Conservation (phyloP, 2,113 vertebrate genomes). For the Lontra canadensis region DNA sequence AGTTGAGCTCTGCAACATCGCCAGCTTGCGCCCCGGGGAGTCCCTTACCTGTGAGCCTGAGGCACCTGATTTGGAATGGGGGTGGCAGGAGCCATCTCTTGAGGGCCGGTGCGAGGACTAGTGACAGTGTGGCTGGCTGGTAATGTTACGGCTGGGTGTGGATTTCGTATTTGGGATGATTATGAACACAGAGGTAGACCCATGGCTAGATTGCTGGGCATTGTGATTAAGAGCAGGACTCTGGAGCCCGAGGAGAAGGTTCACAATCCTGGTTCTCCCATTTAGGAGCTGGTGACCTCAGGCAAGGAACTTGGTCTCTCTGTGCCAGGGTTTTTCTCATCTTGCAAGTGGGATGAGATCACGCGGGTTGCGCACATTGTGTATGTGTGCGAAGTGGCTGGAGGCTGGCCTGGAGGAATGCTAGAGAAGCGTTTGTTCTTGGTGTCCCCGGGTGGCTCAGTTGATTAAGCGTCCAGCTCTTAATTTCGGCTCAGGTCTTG, state of each 20-base stretch:
- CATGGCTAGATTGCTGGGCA: background rate
- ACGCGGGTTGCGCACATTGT: accelerated
- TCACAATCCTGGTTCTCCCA: background rate
- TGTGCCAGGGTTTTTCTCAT: background rate
- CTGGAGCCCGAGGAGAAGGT: background rate
- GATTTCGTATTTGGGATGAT: accelerated
- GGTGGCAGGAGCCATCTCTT: accelerated
- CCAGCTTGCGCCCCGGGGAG: background rate
- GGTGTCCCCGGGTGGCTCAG: background rate
- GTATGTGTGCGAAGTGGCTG: accelerated
- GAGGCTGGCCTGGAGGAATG: background rate
- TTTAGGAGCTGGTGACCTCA: background rate
- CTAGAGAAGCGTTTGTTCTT: accelerated
- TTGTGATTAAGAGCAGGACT: background rate
- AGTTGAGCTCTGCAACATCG: accelerated
- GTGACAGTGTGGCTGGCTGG: accelerated
- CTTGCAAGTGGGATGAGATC: background rate
- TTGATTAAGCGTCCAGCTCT: background rate
- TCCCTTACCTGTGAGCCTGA: background rate
- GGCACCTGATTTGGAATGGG: background rate
- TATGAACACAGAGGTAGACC: accelerated
- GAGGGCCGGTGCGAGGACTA: accelerated
- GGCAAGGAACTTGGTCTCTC: background rate
- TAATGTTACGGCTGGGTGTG: accelerated
- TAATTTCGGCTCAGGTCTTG: background rate